Base-by-base conservation (phyloP, 2,113 vertebrate genomes). In the Cygnus atratus region DNA sequence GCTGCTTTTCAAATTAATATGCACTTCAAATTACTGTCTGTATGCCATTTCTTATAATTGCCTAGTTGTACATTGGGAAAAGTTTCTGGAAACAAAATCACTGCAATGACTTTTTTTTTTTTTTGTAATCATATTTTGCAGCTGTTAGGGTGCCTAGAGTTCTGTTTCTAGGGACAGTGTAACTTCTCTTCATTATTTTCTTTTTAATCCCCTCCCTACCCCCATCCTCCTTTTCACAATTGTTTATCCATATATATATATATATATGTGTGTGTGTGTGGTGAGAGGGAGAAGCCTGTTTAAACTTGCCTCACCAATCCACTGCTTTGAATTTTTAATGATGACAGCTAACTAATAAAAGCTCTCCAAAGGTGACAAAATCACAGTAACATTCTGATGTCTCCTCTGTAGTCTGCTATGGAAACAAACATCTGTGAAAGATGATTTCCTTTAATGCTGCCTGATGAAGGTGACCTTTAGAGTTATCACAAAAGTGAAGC, bases 261-360 rank as follows among this genome's bases (percentile, higher is more conserved):
- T 44, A 14, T 26, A 29, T 5, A 8, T 18, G 26, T 43, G 41
- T 39, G 46, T 48, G 46, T 48, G 46, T 22, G 46, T 22, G 20
- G 46, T 48, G 46, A 22, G 21, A 5, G 13, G 26, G 12, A 66
- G 46, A 92, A 28, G n/a, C 41, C 59, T 61, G 71, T 91, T 89
- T 41, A 80, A 74, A 66, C 22, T 76, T 80, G 33, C 48, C 46
- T 92, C 8, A 6, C 85, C 88, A 90, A 91, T 77, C 39, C 31
- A 33, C 31, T 73, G 70, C 62, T 96, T 93, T 96, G 81, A 96
- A 93, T 97, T 97, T 97, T 96, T 97, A 92, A 96, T 88, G 61
- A 86, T 78, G 91, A 72, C 55, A 93, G 59, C 68, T 95, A 95
- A 97, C 95, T 97, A 97, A 95, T 77, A 95, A 91, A 93, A 33